Conservation (phyloP, 2,797 vertebrate genomes). For the Chrysocyon brachyurus region DNA sequence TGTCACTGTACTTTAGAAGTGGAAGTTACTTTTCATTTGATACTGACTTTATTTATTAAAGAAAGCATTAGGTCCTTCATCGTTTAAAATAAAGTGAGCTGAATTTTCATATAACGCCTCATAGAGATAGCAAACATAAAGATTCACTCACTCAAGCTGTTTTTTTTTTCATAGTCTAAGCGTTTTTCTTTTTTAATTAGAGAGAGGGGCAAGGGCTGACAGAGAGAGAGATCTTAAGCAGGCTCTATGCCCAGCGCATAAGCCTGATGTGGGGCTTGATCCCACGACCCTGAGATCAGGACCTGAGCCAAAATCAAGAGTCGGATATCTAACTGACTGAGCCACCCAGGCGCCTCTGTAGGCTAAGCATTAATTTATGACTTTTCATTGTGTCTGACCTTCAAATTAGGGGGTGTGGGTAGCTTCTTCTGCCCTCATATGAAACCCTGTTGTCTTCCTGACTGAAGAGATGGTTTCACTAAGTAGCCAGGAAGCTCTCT, state of each 20-base stretch:
- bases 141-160: background rate
- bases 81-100: background rate
- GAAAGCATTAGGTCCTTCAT: background rate
- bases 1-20: background rate
- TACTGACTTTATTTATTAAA: background rate
- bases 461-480: background rate
- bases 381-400: background rate
- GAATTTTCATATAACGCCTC: background rate
- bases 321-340: background rate
- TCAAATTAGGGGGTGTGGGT: accelerated
- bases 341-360: background rate
- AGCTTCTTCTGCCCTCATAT: background rate
- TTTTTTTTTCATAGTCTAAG: background rate
- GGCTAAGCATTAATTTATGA: background rate
- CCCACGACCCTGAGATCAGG: background rate
- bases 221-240: background rate
- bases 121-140: background rate
- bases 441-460: background rate
- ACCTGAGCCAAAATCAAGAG: background rate
- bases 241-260: background rate
- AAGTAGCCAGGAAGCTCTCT: background rate
- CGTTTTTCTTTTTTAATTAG: background rate
- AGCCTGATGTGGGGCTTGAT: background rate
- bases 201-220: background rate
- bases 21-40: background rate